phyloP scores from a whole-genome alignment of 2,888 invertebrate genomes.

The Drosophila kanekoi region DNA sequence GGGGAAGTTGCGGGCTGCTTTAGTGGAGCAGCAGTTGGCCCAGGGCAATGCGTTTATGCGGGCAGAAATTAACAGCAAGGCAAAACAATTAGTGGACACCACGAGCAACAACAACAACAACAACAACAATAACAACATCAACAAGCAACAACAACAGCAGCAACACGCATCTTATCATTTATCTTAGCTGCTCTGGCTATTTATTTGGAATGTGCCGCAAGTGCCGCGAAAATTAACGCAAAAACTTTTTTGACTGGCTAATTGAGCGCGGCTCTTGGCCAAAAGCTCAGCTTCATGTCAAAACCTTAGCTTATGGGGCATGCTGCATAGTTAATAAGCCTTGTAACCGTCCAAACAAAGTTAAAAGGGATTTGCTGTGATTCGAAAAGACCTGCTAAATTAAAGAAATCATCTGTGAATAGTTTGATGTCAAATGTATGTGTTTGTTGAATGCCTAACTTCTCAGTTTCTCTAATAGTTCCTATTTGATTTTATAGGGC shows the following conservation, averaged over 20 bases:
- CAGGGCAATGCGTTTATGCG: conserved; percentile 75
- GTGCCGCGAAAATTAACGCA: conserved; percentile 78
- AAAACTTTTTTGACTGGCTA: conserved; percentile 58
- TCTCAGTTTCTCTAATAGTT: too few species aligned
- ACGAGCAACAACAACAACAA: conserved; percentile 30
- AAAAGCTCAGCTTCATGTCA: conserved; percentile 13
- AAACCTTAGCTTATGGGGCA: conserved; percentile 13
- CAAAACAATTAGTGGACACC: conserved; percentile 72
- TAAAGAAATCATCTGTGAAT: too few species aligned
- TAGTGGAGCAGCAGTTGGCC: conserved; percentile 74
- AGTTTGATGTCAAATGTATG: too few species aligned
- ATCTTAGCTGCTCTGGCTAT: conserved; percentile 66
- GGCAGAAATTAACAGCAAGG: conserved; percentile 77
- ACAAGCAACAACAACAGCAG: conserved; percentile 18
- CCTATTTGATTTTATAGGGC: conserved; percentile 6
- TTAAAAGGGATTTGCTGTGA: too few species aligned
- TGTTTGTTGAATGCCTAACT: too few species aligned
- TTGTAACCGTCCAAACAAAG: conserved; percentile 5
- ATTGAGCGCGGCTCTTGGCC: conserved; percentile 59
- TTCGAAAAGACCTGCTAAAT: too few species aligned
- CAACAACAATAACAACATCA: conserved; percentile 36
- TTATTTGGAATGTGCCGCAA: conserved; percentile 77
- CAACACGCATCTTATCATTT: conserved; percentile 68
- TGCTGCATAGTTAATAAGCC: not conserved
- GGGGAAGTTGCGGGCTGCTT: conserved; percentile 21